A percentile compares a stretch with the other conserved stretches of the same genome.
phyloP scores from a whole-genome alignment of 2,888 invertebrate species.

The Thera obeliscata region DNA sequence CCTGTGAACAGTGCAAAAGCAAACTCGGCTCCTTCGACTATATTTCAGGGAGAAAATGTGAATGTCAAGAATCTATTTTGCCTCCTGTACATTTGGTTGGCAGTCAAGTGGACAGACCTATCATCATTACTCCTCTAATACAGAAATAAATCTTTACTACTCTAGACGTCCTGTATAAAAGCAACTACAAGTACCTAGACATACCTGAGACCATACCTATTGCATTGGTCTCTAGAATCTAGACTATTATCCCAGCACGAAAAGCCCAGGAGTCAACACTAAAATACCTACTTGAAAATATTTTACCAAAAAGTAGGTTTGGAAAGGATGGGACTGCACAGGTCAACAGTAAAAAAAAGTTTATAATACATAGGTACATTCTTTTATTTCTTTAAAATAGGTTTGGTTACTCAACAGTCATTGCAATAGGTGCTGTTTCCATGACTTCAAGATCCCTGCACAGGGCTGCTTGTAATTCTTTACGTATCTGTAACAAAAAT shows the following conservation, averaged over 20 bases:
- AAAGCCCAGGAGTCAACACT: not conserved
- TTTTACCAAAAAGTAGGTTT: not conserved
- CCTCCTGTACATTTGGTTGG: constrained; percentile 86
- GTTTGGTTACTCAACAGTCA: constrained; percentile 65
- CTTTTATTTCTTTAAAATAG: constrained; percentile 25
- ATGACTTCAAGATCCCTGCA: constrained; percentile 90
- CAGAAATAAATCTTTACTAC: constrained; percentile 10
- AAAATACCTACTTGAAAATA: not conserved
- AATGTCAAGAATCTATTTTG: constrained; percentile 80
- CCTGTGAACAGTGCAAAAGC: constrained; percentile 85
- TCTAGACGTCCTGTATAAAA: not conserved
- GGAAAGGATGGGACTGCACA: not conserved
- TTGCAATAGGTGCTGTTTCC: constrained; percentile 56
- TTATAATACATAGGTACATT: constrained; percentile 24
- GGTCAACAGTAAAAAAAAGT: constrained; percentile 12
- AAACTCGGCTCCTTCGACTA: constrained; percentile 88
- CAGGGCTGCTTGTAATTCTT: constrained; percentile 93
- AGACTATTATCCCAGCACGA: no score
- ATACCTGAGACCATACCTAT: no score
- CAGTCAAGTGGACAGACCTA: constrained; percentile 86
- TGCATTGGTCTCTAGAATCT: no score
- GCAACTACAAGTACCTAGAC: not conserved
- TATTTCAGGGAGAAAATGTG: constrained; percentile 86
- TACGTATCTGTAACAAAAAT: constrained; percentile 86
- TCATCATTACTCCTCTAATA: constrained; percentile 35